Evolutionary conservation across 2,888 invertebrate genomes (phyloP), one percentile per base, ranked within the genome.

Genomic region (Phytoseiulus persimilis): DNA sequence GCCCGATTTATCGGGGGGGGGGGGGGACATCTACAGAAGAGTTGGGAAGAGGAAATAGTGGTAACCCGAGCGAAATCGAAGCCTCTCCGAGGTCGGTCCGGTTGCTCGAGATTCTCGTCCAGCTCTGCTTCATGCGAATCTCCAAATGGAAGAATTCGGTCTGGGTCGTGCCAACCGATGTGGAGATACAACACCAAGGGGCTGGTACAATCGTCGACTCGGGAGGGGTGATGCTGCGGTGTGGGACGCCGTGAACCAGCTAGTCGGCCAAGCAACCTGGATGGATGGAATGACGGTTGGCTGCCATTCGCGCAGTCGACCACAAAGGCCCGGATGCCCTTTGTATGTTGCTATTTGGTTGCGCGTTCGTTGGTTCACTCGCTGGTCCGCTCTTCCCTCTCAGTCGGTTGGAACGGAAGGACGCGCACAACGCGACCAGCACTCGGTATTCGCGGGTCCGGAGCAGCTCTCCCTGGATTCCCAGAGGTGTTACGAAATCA

Each of bases 261-360:
- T 14, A 46, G 46, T 14, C 46, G 14, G 18, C 65, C 65, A 28
- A 65, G 28, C 65, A 65, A 65, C 65, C 65, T 65, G 65, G 65
- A 65, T 28, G 23, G 65, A 65, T 23, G 14, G 65, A 28, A 6
- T 3, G 65, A 65, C 65, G 65, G 65, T 65, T 65, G 65, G 28
- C 65, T 11, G 14, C 65, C 2, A 65, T 65, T 65, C 65, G 65
- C 65, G 65, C 65, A 65, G 65, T 65, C 65, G 18, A 65, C 65
- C 65, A 65, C 65, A 65, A 65, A 65, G 65, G 65, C 65, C 65
- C 65, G 65, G 65, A 65, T 65, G 65, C 65, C 65, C 65, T 65
- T 65, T 65, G 65, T 65, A 65, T 65, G 5, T 65, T 65, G 65
- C 65, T 65, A 28, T 65, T 14, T 65, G 65, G 65, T 65, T 65